phyloP scores from a whole-genome alignment of 2,797 vertebrate genomes.

The Ptychadena robeensis region DNA sequence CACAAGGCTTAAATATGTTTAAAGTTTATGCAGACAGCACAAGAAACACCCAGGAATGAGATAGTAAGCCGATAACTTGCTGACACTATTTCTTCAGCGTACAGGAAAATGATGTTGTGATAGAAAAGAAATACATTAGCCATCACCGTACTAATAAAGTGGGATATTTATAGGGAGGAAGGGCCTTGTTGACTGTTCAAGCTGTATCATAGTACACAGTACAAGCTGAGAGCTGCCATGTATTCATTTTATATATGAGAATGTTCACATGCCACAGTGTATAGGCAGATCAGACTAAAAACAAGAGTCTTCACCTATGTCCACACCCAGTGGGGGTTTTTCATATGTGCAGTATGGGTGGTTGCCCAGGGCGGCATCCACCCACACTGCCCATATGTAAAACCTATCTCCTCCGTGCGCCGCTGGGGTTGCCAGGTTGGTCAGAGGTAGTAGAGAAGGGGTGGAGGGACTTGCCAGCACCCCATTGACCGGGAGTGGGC shows the following conservation, averaged over 20 bases:
- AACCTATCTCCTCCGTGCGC: too few species aligned
- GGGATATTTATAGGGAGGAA: slow-evolving; percentile 8
- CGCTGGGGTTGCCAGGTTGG: too few species aligned
- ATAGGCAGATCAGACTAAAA: background rate
- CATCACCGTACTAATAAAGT: slow-evolving; percentile 13
- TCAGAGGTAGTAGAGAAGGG: too few species aligned
- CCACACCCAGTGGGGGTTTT: too few species aligned
- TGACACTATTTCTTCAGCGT: slow-evolving; percentile 13
- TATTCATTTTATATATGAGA: background rate
- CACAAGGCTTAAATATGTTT: slow-evolving; percentile 40
- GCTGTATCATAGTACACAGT: background rate
- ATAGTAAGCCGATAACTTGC: slow-evolving; percentile 9
- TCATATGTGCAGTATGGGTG: background rate
- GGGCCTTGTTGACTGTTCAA: background rate
- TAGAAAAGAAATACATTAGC: slow-evolving; percentile 18
- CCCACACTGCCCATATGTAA: too few species aligned
- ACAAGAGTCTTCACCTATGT: background rate
- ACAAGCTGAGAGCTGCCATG: background rate
- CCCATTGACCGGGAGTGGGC: too few species aligned
- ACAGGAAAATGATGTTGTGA: slow-evolving; percentile 7
- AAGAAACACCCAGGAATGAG: background rate
- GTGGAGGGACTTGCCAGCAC: too few species aligned
- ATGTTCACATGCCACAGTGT: background rate
- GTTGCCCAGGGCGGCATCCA: too few species aligned
- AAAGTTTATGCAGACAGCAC: slow-evolving; percentile 39